Conservation (phyloP, 2,797 vertebrate genomes). For the Scyliorhinus canicula region DNA sequence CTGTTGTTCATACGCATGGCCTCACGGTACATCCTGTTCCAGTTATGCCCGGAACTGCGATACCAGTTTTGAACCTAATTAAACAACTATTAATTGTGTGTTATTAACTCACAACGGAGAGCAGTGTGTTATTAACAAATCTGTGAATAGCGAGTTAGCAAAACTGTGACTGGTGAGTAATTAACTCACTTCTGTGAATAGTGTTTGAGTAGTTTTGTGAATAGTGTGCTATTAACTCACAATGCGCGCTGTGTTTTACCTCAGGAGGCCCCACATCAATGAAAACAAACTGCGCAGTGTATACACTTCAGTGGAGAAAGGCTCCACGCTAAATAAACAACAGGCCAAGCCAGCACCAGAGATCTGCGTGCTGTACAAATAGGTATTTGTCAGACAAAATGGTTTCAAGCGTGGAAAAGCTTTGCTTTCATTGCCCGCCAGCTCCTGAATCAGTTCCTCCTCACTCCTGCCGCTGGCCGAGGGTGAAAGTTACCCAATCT, state of each 20-base stretch:
- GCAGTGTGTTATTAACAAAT: neutral
- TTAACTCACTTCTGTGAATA: neutral
- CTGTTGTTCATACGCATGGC: neutral
- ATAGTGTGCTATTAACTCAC: neutral
- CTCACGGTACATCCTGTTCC: neutral
- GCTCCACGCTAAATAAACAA: slow-evolving; percentile 17
- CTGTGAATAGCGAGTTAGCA: neutral
- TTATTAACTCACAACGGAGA: neutral
- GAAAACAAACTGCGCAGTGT: slow-evolving; percentile 8
- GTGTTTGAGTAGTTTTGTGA: neutral
- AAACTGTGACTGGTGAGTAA: neutral
- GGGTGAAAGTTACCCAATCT: neutral
- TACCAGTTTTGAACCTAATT: neutral
- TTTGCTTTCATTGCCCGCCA: neutral
- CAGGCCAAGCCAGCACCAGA: neutral
- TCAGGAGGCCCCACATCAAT: slow-evolving; percentile 22
- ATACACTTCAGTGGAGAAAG: slow-evolving; percentile 12
- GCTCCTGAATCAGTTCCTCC: neutral
- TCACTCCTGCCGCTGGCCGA: neutral
- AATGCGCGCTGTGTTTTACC: neutral
- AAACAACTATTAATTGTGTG: neutral
- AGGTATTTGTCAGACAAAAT: slow-evolving; percentile 21
- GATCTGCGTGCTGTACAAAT: neutral
- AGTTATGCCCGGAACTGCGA: neutral
- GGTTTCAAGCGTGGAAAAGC: neutral